A percentile compares a stretch with the other conserved stretches of the same genome.
Evolutionary conservation across 2,113 vertebrate species (phyloP).

Genomic region (Tachysurus vachellii): DNA sequence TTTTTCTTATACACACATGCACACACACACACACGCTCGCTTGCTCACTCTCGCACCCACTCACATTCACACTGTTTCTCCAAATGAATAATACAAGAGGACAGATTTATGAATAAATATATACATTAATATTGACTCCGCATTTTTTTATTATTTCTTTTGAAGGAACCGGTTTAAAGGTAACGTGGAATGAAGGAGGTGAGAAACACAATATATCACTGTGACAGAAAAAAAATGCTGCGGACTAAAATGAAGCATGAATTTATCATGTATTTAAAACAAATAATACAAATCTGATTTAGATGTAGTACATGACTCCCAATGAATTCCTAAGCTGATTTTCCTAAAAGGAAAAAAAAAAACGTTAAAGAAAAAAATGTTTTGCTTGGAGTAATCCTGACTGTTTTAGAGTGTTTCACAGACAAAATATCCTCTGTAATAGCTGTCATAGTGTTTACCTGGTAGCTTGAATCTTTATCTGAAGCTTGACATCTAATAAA

Average conservation of each 20-base stretch:
- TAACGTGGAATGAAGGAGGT: conserved; percentile 8
- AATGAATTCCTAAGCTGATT: conserved; percentile 24
- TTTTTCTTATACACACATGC: conserved; percentile 46
- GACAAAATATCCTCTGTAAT: conserved; percentile 76
- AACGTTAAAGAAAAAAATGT: background rate
- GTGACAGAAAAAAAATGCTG: conserved; percentile 5
- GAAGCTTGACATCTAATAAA: conserved; percentile 77
- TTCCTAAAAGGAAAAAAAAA: background rate
- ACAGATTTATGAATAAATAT: conserved; percentile 52
- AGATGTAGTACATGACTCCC: conserved; percentile 10
- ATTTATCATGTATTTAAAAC: conserved; percentile 9
- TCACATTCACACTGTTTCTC: conserved; percentile 36
- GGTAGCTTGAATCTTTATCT: conserved; percentile 75
- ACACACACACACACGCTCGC: conserved; percentile 28
- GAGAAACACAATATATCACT: conserved; percentile 24
- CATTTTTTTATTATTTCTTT: conserved; percentile 5
- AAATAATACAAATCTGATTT: conserved; percentile 17
- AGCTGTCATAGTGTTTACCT: conserved; percentile 77
- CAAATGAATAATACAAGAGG: conserved; percentile 39
- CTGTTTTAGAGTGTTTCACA: conserved; percentile 66
- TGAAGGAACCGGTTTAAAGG: conserved; percentile 20
- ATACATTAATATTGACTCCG: conserved; percentile 34
- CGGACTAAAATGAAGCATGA: background rate
- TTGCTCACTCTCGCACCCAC: background rate
- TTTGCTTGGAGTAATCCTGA: conserved; percentile 63